Evolutionary conservation across 35 echinoderm and acorn worm species (phyloP).

Genomic region (Ptychodera flava): DNA sequence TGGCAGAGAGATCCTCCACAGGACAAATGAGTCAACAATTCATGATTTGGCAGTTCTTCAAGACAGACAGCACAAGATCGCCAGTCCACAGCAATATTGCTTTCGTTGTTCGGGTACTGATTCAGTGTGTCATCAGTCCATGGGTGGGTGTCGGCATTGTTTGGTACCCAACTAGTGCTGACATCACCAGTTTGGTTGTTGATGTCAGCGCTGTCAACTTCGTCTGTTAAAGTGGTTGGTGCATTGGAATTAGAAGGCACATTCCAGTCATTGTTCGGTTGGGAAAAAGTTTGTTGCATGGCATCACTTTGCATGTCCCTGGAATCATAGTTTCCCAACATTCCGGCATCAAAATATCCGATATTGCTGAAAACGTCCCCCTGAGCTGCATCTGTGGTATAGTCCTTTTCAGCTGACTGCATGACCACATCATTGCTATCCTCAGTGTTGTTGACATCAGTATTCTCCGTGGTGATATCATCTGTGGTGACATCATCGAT

Average conservation of each 20-base stretch:
- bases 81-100: conserved; percentile 36
- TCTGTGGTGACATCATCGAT: conserved; percentile 26
- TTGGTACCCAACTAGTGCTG: not conserved
- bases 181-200: not conserved
- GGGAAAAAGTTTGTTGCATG: not conserved
- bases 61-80: conserved; percentile 88
- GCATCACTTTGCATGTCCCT: not conserved
- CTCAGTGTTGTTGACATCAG: not conserved
- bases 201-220: not conserved
- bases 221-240: not conserved
- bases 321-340: not conserved
- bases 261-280: not conserved
- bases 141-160: not conserved
- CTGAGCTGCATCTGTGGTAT: not conserved
- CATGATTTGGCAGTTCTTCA: conserved; percentile 76
- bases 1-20: conserved; percentile 82
- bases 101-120: not conserved
- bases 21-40: conserved; percentile 57
- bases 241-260: not conserved
- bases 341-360: not conserved
- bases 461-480: conserved; percentile 12
- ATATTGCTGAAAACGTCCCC: not conserved
- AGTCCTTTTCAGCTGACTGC: not conserved
- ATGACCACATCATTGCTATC: not conserved
- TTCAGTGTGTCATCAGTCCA: not conserved